Evolutionary conservation across 2,113 vertebrate species (phyloP).

Genomic region (Anhinga rufa): DNA sequence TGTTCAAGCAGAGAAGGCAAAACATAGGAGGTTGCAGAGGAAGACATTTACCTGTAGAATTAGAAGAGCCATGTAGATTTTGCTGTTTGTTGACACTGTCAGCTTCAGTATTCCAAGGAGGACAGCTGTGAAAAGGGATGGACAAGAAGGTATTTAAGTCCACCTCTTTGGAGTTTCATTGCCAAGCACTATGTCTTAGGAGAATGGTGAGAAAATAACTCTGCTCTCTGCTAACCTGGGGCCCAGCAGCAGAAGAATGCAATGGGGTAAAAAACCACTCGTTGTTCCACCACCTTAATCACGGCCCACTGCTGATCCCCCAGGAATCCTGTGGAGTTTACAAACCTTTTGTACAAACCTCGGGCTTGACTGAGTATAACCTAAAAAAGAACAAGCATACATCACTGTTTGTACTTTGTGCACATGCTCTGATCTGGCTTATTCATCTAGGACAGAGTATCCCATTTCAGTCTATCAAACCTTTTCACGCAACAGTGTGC

Average conservation of each 20-base stretch:
- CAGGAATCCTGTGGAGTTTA: slow-evolving; percentile 80
- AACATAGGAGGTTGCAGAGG: neutral
- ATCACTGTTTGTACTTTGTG: neutral
- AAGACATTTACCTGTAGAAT: slow-evolving; percentile 74
- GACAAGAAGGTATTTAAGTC: neutral
- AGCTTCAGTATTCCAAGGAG: slow-evolving; percentile 71
- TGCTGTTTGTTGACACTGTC: slow-evolving; percentile 35
- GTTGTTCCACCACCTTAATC: slow-evolving; percentile 76
- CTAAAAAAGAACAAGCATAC: slow-evolving; percentile 52
- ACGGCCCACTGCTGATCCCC: slow-evolving; percentile 81
- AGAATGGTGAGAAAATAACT: neutral
- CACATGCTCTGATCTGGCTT: neutral
- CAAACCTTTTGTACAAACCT: slow-evolving; percentile 74
- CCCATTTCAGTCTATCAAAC: neutral
- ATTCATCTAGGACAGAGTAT: neutral
- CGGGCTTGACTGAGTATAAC: slow-evolving; percentile 76
- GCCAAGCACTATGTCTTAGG: neutral
- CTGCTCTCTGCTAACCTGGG: slow-evolving; percentile 76
- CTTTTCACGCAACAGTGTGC: neutral
- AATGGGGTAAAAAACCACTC: slow-evolving; percentile 80
- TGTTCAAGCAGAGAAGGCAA: neutral
- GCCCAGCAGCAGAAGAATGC: slow-evolving; percentile 86
- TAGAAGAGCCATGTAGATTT: slow-evolving; percentile 66
- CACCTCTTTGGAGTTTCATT: neutral
- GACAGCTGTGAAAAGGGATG: slow-evolving; percentile 62